Percentiles rank a stretch among this genome's conserved stretches.
These are phyloP conservation scores for Tylochromis polylepis DNA, from an alignment of 2,113 vertebrate genomes.

Conservation along the genomic window DNA sequence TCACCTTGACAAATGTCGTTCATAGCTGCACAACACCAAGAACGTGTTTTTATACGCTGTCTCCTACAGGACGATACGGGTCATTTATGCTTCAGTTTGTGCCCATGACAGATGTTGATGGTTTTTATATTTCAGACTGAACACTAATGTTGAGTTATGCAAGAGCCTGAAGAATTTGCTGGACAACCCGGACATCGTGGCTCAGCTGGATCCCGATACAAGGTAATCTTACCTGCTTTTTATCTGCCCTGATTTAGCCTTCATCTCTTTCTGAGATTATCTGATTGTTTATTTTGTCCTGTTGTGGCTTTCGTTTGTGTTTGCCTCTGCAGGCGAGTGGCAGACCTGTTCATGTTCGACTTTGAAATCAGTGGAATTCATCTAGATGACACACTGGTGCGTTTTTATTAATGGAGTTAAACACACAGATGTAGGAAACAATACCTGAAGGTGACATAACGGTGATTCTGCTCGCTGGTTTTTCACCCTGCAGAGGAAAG, in stretches of 20 bases:
- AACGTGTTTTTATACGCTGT: background rate
- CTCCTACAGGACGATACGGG: background rate
- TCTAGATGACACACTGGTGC: conserved; percentile 90
- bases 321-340: conserved; percentile 80
- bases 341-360: conserved; percentile 97
- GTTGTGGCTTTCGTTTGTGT: background rate
- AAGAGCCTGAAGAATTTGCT: conserved; percentile 84
- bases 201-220: conserved; percentile 87
- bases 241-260: background rate
- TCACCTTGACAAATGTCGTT: background rate
- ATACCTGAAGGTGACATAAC: background rate
- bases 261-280: background rate
- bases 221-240: conserved; percentile 70
- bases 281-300: background rate
- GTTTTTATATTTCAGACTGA: conserved; percentile 79
- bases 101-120: background rate
- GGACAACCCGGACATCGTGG: conserved; percentile 72
- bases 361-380: conserved; percentile 99
- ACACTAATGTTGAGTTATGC: conserved; percentile 92
- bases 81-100: background rate
- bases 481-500: conserved; percentile 75
- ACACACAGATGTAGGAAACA: background rate
- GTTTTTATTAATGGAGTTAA: background rate
- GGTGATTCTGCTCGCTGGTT: background rate
- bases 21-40: background rate